Evolutionary conservation across 2,888 invertebrate species (phyloP).

Genomic region (Hymenopus coronatus): DNA sequence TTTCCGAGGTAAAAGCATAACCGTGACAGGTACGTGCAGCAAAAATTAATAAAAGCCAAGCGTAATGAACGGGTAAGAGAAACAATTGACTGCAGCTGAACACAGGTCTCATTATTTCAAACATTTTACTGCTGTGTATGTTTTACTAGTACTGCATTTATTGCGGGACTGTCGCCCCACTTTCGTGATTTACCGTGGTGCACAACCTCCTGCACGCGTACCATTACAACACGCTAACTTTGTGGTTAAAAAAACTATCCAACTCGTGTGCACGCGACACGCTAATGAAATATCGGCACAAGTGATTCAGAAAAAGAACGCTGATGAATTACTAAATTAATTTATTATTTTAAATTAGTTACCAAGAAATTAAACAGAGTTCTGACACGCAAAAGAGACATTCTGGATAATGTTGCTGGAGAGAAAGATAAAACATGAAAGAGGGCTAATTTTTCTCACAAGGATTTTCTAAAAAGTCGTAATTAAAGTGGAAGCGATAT

Average conservation of each 20-base stretch:
- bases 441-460: no score
- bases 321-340: background rate
- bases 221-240: background rate
- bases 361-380: no score
- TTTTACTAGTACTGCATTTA: background rate
- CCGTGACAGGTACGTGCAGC: no score
- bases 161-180: background rate
- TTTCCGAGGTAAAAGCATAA: no score
- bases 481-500: no score
- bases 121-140: background rate
- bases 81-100: background rate
- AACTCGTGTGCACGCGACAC: background rate
- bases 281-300: background rate
- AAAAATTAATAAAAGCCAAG: no score
- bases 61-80: no score
- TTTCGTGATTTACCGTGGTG: background rate
- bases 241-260: background rate
- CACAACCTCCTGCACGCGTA: background rate
- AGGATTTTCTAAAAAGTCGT: no score
- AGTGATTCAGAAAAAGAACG: background rate
- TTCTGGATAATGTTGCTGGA: no score
- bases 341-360: background rate
- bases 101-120: no score
- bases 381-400: background rate
- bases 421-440: no score